phyloP scores from a whole-genome alignment of 30 jellyfish, hydroid and myxozoan genomes.

The Aurelia coerulea region DNA sequence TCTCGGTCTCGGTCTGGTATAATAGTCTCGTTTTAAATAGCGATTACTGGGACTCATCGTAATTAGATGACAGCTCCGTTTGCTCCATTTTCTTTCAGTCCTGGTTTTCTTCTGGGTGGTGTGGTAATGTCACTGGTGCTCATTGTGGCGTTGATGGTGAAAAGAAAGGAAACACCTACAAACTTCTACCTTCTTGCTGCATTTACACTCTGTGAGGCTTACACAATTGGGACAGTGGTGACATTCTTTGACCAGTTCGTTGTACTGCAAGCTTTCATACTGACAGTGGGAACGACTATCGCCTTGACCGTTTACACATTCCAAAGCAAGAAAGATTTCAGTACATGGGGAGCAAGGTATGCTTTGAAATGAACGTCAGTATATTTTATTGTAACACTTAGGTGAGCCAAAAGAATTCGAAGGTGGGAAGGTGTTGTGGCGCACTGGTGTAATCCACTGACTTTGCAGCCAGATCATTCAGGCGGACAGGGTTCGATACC shows the following conservation, averaged over 20 bases:
- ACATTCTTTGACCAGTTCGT: constrained; percentile 85
- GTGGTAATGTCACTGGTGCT: constrained; percentile 74
- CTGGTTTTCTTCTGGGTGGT: constrained; percentile 85
- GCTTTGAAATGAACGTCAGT: background rate
- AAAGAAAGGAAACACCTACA: constrained; percentile 88
- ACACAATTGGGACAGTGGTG: constrained; percentile 94
- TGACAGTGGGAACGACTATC: constrained; percentile 86
- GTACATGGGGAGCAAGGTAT: constrained; percentile 98
- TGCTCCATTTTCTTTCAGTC: constrained; percentile 35
- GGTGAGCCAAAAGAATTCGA: too few relatives aligned
- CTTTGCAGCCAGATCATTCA: too few relatives aligned
- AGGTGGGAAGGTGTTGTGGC: too few relatives aligned
- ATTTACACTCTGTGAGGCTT: constrained; percentile 93
- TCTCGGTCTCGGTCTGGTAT: too few relatives aligned
- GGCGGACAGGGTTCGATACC: too few relatives aligned
- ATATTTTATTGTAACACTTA: too few relatives aligned
- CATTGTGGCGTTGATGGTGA: constrained; percentile 82
- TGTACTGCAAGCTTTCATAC: constrained; percentile 87
- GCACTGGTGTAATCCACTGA: too few relatives aligned
- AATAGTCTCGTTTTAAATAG: too few relatives aligned
- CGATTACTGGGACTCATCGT: too few relatives aligned
- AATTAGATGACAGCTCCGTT: too few relatives aligned
- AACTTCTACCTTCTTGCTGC: constrained; percentile 92
- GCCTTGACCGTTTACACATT: constrained; percentile 91
- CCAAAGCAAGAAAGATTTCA: constrained; percentile 92